Evolutionary conservation across 2,888 invertebrate species (phyloP), one percentile per base, ranked within the genome.

Genomic region (Rapana venosa): DNA sequence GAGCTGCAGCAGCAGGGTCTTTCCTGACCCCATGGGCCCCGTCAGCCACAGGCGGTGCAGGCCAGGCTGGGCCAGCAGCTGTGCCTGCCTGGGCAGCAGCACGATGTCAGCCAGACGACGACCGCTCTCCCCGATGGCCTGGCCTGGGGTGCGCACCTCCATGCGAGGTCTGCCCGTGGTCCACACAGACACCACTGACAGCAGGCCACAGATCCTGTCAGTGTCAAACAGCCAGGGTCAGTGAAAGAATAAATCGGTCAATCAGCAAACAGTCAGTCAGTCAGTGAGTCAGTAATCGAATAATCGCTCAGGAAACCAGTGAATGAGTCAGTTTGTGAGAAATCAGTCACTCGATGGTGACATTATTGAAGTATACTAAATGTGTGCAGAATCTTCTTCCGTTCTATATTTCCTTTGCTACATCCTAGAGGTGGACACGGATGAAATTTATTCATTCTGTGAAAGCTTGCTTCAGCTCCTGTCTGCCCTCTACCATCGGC

Each of bases 11-110:
- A 88, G n/a, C 2, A 88, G 79, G 22, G 88, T 88, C 35, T 88
- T 88, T 2, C 88, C 88, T 1, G 88, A 88, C 35, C 88, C 88
- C 88, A 88, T 88, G 32, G 88, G 88, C 11, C 88, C 88, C 20
- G 81, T 88, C 88, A 88, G 88, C 74, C 88, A 88, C 74, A 88
- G 79, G 35, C 81, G 88, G 6, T 32, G 36, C 26, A 79, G 81
- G 58, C 61, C 58, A 61, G 79, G 56, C 17, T 81, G 56, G 61
- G 88, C 88, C 88, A 88, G 58, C 77, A 88, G 79, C 17, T n/a
- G 61, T 2, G 81, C 58, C 56, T 88, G 88, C 20, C 35, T 30
- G 32, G 88, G 88, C 26, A 88, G 61, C 6, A 66, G 66, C 26
- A 22, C 66, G 66, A 66, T 66, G 66, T 66, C 66, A 22, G 66